Evolutionary conservation across 2,113 vertebrate species (phyloP).

Genomic region (Plectropomus leopardus): DNA sequence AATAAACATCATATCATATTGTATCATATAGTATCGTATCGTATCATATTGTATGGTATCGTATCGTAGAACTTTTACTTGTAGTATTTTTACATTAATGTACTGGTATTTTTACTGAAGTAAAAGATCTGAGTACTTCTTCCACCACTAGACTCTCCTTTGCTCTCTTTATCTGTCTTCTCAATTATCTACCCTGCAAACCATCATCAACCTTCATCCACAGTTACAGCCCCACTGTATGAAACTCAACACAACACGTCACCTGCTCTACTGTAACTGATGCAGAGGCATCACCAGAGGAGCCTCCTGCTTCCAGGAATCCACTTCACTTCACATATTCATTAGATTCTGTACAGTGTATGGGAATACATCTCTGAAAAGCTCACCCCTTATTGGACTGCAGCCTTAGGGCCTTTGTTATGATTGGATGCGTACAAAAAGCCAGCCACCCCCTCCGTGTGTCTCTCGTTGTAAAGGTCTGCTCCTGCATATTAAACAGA

Average conservation of each 20-base stretch:
- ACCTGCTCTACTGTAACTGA: conserved; percentile 16
- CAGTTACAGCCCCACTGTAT: not conserved
- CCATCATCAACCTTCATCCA: not conserved
- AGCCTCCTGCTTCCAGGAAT: conserved; percentile 30
- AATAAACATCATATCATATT: too few species aligned
- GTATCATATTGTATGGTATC: too few species aligned
- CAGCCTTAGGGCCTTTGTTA: conserved; percentile 62
- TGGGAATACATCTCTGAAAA: conserved; percentile 38
- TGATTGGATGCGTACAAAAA: conserved; percentile 68
- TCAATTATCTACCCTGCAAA: not conserved
- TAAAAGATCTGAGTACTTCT: not conserved
- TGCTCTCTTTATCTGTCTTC: not conserved
- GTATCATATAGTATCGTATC: too few species aligned
- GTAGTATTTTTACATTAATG: too few species aligned
- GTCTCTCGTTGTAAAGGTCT: conserved; percentile 63
- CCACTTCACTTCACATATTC: conserved; percentile 26
- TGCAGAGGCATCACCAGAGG: not conserved
- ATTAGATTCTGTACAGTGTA: conserved; percentile 25
- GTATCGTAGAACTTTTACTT: too few species aligned
- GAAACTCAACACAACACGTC: conserved; percentile 15
- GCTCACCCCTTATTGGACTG: conserved; percentile 53
- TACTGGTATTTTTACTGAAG: not conserved
- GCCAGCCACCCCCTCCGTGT: conserved; percentile 50
- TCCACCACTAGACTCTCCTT: not conserved
- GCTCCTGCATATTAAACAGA: conserved; percentile 73